These are phyloP conservation scores for Tanaodytes sp. DNA, from an alignment of 2,888 invertebrate genomes.

Conservation along the genomic window DNA sequence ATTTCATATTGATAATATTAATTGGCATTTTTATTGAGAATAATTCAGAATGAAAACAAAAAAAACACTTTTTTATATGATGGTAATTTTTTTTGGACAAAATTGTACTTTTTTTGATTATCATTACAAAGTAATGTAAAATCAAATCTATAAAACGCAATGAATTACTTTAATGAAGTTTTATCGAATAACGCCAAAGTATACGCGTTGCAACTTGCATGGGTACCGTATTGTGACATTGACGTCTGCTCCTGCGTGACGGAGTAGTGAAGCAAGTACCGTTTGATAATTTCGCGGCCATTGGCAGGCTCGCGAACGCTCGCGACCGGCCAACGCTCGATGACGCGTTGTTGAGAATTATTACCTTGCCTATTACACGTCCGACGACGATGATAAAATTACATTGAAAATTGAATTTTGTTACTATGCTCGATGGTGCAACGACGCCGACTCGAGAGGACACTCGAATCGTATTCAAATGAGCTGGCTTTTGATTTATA, in stretches of 20 bases:
- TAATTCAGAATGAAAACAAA: too few relatives aligned
- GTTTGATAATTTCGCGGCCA: slow-evolving; percentile 66
- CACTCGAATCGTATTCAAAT: slow-evolving; percentile 33
- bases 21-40: too few relatives aligned
- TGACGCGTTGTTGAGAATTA: slow-evolving; percentile 28
- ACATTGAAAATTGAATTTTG: neutral
- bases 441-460: neutral
- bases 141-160: too few relatives aligned
- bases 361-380: neutral
- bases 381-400: slow-evolving; percentile 11
- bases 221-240: slow-evolving; percentile 54
- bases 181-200: slow-evolving; percentile 8
- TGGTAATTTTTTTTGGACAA: too few relatives aligned
- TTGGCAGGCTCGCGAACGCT: slow-evolving; percentile 42
- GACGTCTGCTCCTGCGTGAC: slow-evolving; percentile 57
- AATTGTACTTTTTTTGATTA: too few relatives aligned
- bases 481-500: slow-evolving; percentile 20
- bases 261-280: slow-evolving; percentile 62
- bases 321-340: slow-evolving; percentile 40
- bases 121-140: too few relatives aligned
- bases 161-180: neutral
- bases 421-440: slow-evolving; percentile 10
- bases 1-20: too few relatives aligned
- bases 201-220: slow-evolving; percentile 28
- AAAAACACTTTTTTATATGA: too few relatives aligned